phyloP scores from a whole-genome alignment of 1,140 invertebrate genomes.

The Ostrea edulis region DNA sequence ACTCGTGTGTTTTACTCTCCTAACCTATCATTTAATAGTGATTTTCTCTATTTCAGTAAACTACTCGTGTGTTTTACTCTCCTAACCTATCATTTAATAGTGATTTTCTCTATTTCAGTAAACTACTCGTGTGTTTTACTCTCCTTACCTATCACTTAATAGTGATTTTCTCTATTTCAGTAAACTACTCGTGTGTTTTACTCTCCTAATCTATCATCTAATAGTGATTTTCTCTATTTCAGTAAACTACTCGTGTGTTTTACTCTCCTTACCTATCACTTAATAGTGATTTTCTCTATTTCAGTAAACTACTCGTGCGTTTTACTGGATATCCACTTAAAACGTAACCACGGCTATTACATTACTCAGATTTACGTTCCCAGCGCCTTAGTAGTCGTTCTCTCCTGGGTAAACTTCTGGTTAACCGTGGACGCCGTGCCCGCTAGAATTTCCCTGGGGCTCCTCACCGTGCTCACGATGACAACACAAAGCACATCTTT shows the following conservation, averaged over 20 bases:
- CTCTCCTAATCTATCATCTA: neutral
- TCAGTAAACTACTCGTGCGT: slow-evolving; percentile 51
- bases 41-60: no score
- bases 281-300: neutral
- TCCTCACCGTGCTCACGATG: slow-evolving; percentile 70
- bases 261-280: neutral
- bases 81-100: no score
- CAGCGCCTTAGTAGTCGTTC: slow-evolving; percentile 94
- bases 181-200: no score
- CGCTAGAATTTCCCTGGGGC: slow-evolving; percentile 82
- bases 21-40: no score
- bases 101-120: no score
- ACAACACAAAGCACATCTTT: slow-evolving; percentile 66
- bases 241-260: no score
- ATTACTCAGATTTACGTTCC: slow-evolving; percentile 95
- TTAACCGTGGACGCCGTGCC: slow-evolving; percentile 83
- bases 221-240: neutral
- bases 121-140: no score
- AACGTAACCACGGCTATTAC: slow-evolving; percentile 94
- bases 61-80: no score
- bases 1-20: no score
- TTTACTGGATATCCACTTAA: slow-evolving; percentile 86
- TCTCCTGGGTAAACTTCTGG: slow-evolving; percentile 98
- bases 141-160: neutral
- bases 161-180: no score